Conservation (phyloP, 2,113 vertebrate species). For the Hypomesus transpacificus region DNA sequence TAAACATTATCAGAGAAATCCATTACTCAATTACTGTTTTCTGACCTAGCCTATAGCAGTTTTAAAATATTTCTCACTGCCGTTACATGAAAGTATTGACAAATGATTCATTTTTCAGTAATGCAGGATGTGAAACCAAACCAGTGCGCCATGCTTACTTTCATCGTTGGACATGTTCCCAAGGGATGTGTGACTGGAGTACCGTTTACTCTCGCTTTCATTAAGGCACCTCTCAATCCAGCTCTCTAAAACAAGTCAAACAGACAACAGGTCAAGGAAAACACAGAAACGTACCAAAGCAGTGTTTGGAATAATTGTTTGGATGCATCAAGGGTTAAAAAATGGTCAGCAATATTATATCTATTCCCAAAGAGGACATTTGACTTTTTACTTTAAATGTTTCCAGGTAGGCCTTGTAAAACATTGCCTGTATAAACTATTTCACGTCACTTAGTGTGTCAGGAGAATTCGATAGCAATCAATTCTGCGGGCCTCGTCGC, state of each 20-base stretch:
- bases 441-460: slow-evolving; percentile 54
- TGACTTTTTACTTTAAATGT: slow-evolving; percentile 13
- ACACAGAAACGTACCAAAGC: neutral
- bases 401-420: slow-evolving; percentile 43
- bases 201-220: slow-evolving; percentile 96
- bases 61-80: neutral
- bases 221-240: slow-evolving; percentile 99
- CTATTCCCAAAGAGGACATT: neutral
- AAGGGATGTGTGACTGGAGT: slow-evolving; percentile 94
- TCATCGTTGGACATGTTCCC: slow-evolving; percentile 97
- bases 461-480: slow-evolving; percentile 57
- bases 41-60: no score
- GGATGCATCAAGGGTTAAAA: no score
- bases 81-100: no score
- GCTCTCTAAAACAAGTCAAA: slow-evolving; percentile 83
- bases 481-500: slow-evolving; percentile 55
- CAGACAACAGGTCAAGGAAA: slow-evolving; percentile 1
- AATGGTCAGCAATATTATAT: neutral
- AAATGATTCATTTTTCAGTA: neutral
- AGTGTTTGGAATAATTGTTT: neutral
- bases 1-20: no score
- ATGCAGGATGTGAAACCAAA: neutral
- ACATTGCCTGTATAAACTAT: slow-evolving; percentile 26
- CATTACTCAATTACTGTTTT: no score
- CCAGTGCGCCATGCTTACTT: slow-evolving; percentile 79